Base-by-base conservation (phyloP, 2,797 vertebrate genomes). In the Eulemur rubriventer region DNA sequence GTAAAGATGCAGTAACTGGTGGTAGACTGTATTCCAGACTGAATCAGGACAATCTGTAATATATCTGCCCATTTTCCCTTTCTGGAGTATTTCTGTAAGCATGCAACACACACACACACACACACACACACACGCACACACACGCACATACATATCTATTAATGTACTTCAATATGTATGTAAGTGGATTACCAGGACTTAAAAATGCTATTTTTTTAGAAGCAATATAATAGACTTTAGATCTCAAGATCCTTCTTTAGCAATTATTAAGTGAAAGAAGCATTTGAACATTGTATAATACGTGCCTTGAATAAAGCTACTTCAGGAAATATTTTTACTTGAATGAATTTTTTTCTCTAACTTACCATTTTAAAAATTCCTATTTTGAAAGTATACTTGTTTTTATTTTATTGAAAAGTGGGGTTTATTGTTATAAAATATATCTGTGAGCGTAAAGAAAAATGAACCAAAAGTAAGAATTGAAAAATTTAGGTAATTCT, bases 1-100 rank as follows among this genome's bases (percentile, higher is more conserved):
- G 93, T 97, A 99, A 99, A 97, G 99, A 99, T 57, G 93, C 98
- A 1, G 57, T 99, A n/a, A 98, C 98, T 95, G 97, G 96, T 35
- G 81, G 98, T 33, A 98, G 98, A 78, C 95, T 99, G 30, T 99
- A 99, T 94, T 96, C 99, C 8, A 98, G 98, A 73, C 95, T 98
- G 2, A 98, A 97, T 96, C 98, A 98, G 59, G 98, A 99, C 28
- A 99, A 98, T 80, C 89, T 98, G 33, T 98, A 98, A 97, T 73
- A 8, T 18, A 67, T 86, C 35, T 48, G 13, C 13, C 7, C 26
- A 13, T 61, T 75, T n/a, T 90, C 12, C 41, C 24, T 73, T 89
- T 92, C 24, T 72, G 82, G 38, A 94, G 33, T 69, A 46, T 92
- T 93, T 97, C 72, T 78, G 52, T n/a, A 84, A 92, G 14, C 8